A percentile compares a stretch with the other conserved stretches of the same genome.
Evolutionary conservation across 2,888 invertebrate species (phyloP).

Genomic region (Phoronis australis): DNA sequence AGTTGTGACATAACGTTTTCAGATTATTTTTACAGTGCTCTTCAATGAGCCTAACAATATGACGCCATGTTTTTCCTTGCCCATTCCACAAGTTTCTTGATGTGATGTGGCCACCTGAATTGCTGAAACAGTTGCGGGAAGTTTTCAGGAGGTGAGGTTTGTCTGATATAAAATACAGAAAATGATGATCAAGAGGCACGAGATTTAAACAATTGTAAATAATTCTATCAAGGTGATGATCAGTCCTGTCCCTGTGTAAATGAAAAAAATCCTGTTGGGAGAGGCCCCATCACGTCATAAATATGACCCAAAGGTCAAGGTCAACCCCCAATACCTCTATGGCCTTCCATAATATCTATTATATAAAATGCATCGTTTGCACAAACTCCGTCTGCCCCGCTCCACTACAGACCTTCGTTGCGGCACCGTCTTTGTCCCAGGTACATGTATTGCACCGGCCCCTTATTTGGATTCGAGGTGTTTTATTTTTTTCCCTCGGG

Average conservation of each 20-base stretch:
- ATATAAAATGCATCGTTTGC: no score
- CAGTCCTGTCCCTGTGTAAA: no score
- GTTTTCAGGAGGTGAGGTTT: constrained; percentile 14
- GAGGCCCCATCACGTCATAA: constrained; percentile 15
- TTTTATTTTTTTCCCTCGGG: no score
- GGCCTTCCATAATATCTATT: constrained; percentile 19
- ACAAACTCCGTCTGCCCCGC: no score
- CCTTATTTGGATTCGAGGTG: no score
- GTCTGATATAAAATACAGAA: constrained; percentile 13
- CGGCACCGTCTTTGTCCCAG: no score
- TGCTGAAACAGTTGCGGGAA: constrained; percentile 11
- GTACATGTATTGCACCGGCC: no score
- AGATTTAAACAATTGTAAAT: no score
- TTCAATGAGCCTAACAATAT: constrained; percentile 10
- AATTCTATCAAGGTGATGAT: no score
- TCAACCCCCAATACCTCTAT: constrained; percentile 12
- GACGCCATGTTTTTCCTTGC: constrained; percentile 8
- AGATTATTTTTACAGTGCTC: constrained; percentile 9
- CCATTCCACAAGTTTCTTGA: constrained; percentile 11
- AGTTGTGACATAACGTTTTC: constrained; percentile 11
- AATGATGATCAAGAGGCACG: no score
- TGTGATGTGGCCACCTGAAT: constrained; percentile 6
- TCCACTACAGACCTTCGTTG: no score
- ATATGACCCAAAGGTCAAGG: constrained; percentile 9
- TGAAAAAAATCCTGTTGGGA: no score